phyloP scores from a whole-genome alignment of 1,140 invertebrate genomes.

The Zaprionus inermis region DNA sequence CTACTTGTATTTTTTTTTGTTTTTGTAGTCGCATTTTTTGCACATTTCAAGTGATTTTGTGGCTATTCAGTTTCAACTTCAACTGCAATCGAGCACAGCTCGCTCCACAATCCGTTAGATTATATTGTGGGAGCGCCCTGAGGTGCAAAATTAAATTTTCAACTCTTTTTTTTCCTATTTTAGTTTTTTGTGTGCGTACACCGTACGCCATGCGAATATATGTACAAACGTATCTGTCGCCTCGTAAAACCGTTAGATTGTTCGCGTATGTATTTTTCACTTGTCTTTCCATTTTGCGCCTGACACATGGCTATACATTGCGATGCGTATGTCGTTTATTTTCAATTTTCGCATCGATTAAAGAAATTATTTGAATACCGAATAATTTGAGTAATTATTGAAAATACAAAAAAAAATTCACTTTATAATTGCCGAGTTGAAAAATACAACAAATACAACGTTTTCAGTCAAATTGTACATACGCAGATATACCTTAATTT shows the following conservation, averaged over 20 bases:
- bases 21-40: conserved; percentile 16
- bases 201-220: not conserved
- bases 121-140: conserved; percentile 69
- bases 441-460: not conserved
- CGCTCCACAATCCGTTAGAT: conserved; percentile 45
- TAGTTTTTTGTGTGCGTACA: not conserved
- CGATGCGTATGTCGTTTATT: conserved; percentile 22
- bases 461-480: no score
- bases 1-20: not conserved
- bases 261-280: conserved; percentile 30
- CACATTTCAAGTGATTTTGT: conserved; percentile 28
- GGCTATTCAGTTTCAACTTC: conserved; percentile 51
- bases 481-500: no score
- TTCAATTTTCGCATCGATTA: conserved; percentile 50
- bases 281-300: conserved; percentile 47
- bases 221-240: not conserved
- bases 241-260: conserved; percentile 16
- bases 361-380: conserved; percentile 54
- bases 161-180: conserved; percentile 14
- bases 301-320: conserved; percentile 14
- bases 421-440: not conserved
- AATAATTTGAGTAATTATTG: conserved; percentile 29
- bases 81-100: conserved; percentile 49
- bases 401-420: not conserved
- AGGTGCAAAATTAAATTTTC: conserved; percentile 42